A percentile compares a stretch with the other conserved stretches of the same genome.
These are phyloP conservation scores for Drosophila borealis DNA, from an alignment of 2,888 invertebrate species.

Conservation along the genomic window DNA sequence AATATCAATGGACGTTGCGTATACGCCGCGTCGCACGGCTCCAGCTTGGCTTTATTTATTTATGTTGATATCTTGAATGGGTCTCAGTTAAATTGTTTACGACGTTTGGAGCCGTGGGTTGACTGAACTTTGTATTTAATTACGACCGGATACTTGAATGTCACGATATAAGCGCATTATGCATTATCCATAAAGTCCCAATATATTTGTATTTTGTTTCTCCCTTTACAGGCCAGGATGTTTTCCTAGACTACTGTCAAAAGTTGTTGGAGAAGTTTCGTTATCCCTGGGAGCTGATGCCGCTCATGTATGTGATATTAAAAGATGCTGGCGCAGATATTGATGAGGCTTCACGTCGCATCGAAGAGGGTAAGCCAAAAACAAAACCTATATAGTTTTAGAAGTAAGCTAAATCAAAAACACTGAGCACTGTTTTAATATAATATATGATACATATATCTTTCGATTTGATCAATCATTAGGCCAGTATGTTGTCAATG, in stretches of 20 bases:
- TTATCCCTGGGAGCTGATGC: slow-evolving; percentile 93
- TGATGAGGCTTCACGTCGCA: slow-evolving; percentile 90
- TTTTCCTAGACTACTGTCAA: slow-evolving; percentile 90
- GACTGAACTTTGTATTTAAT: slow-evolving; percentile 42
- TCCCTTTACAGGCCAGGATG: slow-evolving; percentile 85
- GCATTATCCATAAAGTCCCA: neutral
- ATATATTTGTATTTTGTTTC: slow-evolving; percentile 27
- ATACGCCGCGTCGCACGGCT: slow-evolving; percentile 26
- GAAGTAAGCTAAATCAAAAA: neutral
- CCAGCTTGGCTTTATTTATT: slow-evolving; percentile 31
- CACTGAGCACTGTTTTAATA: slow-evolving; percentile 1
- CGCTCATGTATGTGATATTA: slow-evolving; percentile 91
- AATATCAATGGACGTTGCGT: slow-evolving; percentile 35
- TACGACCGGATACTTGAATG: slow-evolving; percentile 16
- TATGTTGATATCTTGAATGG: slow-evolving; percentile 17
- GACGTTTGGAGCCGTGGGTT: neutral
- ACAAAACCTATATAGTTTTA: neutral
- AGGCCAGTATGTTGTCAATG: slow-evolving; percentile 91
- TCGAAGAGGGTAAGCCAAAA: slow-evolving; percentile 89
- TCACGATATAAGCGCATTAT: neutral
- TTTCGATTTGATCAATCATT: slow-evolving; percentile 55
- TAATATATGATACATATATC: slow-evolving; percentile 21
- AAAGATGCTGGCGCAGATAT: slow-evolving; percentile 91
- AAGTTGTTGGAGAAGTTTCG: slow-evolving; percentile 91
- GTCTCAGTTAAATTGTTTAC: slow-evolving; percentile 37